These are phyloP conservation scores for Oreochromis spilurus DNA, from an alignment of 2,113 vertebrate genomes.

Conservation along the genomic window DNA sequence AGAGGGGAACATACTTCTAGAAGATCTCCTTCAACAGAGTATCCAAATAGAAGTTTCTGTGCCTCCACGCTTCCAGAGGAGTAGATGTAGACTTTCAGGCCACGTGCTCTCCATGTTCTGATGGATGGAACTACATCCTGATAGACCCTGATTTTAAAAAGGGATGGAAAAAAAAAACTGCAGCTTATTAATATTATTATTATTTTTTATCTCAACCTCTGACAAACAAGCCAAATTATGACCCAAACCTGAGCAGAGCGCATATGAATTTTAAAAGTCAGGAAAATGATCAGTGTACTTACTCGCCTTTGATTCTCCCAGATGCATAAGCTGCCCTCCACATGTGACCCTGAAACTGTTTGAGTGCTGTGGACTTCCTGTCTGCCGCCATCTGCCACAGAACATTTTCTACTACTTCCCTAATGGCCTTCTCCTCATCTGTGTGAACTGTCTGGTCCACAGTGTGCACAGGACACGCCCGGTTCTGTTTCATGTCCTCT, in stretches of 20 bases:
- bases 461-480: constrained; percentile 80
- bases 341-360: constrained; percentile 96
- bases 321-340: constrained; percentile 86
- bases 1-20: constrained; percentile 76
- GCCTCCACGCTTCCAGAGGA: constrained; percentile 96
- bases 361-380: constrained; percentile 92
- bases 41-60: constrained; percentile 90
- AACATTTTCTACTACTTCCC: constrained; percentile 86
- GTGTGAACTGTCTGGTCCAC: constrained; percentile 77
- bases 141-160: constrained; percentile 77
- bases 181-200: neutral
- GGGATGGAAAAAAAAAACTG: fast-evolving
- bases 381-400: constrained; percentile 95
- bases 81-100: constrained; percentile 90
- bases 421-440: constrained; percentile 81
- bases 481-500: constrained; percentile 84
- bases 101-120: constrained; percentile 81
- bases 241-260: neutral
- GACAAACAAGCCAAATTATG: neutral
- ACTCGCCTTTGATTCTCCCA: constrained; percentile 91
- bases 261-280: neutral
- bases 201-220: neutral
- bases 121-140: constrained; percentile 89
- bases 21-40: constrained; percentile 90
- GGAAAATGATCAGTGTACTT: constrained; percentile 67